Evolutionary conservation across 2,797 vertebrate species (phyloP), one percentile per base, ranked within the genome.

Genomic region (Odontamblyopus lacepedii): DNA sequence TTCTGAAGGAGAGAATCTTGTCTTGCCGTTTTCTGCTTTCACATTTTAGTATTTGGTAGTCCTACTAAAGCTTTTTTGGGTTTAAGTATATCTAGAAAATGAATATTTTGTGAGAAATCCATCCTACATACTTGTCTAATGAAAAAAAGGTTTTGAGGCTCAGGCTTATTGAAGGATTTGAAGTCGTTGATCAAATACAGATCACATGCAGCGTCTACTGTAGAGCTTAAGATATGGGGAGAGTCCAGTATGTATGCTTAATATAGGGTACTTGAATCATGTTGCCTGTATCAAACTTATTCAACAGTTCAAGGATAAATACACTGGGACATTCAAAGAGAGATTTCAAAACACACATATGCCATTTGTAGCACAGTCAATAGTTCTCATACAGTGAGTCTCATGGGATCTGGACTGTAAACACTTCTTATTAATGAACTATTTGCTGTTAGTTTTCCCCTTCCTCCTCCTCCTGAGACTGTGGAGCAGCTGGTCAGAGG

Each of bases 401-500:
- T 4, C 11, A 11, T 26, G 23, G 16, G n/a, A 59, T 59, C 56
- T 30, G 27, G 6, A 60, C 57, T 9, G 11, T 26, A 57, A 60
- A 60, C 51, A 55, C 19, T n/a, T 19, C 16, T n/a, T 55, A 55
- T 55, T n/a, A n/a, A n/a, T n/a, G 16, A n/a, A 18, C 1, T 55
- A 18, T n/a, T 55, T 57, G 6, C 51, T 51, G 3, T 23, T 56
- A 11, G 41, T 15, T 56, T 56, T n/a, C 53, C 53, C 6, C 18
- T 59, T 59, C 4, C 6, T 16, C 18, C n/a, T 8, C 30, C 35
- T 26, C 3, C 56, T 44, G 51, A 50, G 55, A 16, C 56, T 30
- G 64, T 71, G 15, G 8, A 15, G 57, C 81, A 73, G 77, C 75
- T 78, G 82, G 63, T 75, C 63, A 19, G 61, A 51, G 78, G 15